Percentiles rank a stretch among this genome's conserved stretches.
These are phyloP conservation scores for Heliconius nattereri DNA, from an alignment of 1,140 invertebrate species.

Conservation along the genomic window DNA sequence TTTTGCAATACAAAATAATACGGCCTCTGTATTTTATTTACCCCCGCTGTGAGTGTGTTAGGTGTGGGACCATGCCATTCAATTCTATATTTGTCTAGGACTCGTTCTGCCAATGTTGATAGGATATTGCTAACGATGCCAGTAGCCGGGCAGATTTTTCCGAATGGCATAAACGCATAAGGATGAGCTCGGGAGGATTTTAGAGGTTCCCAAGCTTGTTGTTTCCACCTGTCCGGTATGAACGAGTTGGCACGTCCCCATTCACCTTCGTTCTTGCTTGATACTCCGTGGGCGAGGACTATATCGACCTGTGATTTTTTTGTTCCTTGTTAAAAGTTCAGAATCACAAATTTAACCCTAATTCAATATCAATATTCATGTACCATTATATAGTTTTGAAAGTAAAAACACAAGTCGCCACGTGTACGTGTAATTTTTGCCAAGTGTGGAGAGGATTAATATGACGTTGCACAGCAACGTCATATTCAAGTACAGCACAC, in stretches of 20 bases:
- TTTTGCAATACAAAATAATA: slow-evolving; percentile 73
- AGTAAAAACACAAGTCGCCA: no score
- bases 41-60: slow-evolving; percentile 51
- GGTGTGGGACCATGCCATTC: slow-evolving; percentile 71
- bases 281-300: slow-evolving; percentile 68
- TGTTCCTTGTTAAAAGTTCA: no score
- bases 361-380: no score
- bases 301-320: slow-evolving; percentile 61
- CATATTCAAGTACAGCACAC: no score
- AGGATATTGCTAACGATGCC: slow-evolving; percentile 57
- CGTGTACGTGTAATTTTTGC: no score
- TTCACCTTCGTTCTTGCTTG: slow-evolving; percentile 64
- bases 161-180: slow-evolving; percentile 61
- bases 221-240: slow-evolving; percentile 69
- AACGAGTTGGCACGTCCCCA: slow-evolving; percentile 68
- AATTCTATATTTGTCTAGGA: slow-evolving; percentile 65
- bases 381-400: no score
- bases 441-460: no score
- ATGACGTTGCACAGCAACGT: no score
- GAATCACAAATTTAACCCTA: no score
- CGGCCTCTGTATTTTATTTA: slow-evolving; percentile 66
- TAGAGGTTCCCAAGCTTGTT: slow-evolving; percentile 61
- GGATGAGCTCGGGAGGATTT: slow-evolving; percentile 60
- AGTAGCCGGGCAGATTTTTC: slow-evolving; percentile 60
- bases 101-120: slow-evolving; percentile 47